Evolutionary conservation across 2,797 vertebrate species (phyloP).

Genomic region (Sebastes ruberrimus): DNA sequence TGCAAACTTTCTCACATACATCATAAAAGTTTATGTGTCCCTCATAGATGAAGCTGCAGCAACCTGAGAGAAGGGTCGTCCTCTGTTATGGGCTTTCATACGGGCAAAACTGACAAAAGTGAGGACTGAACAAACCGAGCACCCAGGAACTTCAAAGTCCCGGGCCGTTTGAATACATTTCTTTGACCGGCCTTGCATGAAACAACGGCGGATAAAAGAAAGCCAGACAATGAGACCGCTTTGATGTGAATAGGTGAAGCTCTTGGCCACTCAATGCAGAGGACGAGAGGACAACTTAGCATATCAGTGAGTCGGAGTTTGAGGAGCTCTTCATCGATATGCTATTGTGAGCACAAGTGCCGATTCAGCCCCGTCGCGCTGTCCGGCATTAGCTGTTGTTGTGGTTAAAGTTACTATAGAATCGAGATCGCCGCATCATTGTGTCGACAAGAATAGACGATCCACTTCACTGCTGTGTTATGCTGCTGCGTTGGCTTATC

Average conservation of each 20-base stretch:
- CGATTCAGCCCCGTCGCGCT: background rate
- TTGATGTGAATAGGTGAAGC: slow-evolving; percentile 62
- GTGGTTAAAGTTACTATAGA: background rate
- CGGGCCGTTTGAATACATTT: slow-evolving; percentile 38
- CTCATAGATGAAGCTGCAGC: background rate
- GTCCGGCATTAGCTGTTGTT: background rate
- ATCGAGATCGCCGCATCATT: background rate
- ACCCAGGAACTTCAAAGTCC: slow-evolving; percentile 59
- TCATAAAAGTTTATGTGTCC: background rate
- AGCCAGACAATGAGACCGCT: slow-evolving; percentile 45
- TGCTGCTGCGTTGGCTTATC: background rate
- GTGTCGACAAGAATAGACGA: background rate
- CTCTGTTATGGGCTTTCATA: slow-evolving; percentile 19
- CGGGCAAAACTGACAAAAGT: slow-evolving; percentile 22
- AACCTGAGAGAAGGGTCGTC: background rate
- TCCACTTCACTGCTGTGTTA: background rate
- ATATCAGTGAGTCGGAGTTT: slow-evolving; percentile 36
- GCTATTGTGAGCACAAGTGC: background rate
- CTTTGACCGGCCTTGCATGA: slow-evolving; percentile 46
- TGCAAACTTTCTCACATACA: background rate
- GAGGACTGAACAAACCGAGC: slow-evolving; percentile 11
- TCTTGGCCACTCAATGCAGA: slow-evolving; percentile 25
- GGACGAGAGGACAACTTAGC: slow-evolving; percentile 45
- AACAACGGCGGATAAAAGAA: slow-evolving; percentile 47
- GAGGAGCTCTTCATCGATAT: slow-evolving; percentile 34